A percentile compares a stretch with the other conserved stretches of the same genome.
Evolutionary conservation across 2,888 invertebrate species (phyloP).

Genomic region (Xanthostigma xanthostigma): DNA sequence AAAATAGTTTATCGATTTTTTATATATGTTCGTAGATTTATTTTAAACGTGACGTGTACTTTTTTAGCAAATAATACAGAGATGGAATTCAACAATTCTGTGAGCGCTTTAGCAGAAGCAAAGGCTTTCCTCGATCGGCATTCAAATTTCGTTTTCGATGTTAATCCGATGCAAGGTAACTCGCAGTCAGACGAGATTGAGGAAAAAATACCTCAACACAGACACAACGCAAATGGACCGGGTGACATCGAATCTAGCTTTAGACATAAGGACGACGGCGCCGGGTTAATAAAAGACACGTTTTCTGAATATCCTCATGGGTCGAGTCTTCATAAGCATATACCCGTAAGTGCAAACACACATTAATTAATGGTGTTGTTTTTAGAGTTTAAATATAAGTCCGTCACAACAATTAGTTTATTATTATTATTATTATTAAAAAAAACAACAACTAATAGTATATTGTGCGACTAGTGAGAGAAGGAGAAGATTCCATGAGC

Average conservation of each 20-base stretch:
- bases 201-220: background rate
- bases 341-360: background rate
- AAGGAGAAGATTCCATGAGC: too few species aligned
- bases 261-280: constrained; percentile 23
- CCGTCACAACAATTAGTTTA: too few species aligned
- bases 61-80: constrained; percentile 18
- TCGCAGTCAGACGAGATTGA: background rate
- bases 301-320: constrained; percentile 5
- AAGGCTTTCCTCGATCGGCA: constrained; percentile 22
- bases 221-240: constrained; percentile 15
- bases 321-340: constrained; percentile 1
- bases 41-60: background rate
- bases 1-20: too few species aligned
- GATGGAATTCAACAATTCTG: constrained; percentile 22
- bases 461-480: too few species aligned
- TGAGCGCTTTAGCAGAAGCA: constrained; percentile 21
- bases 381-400: too few species aligned
- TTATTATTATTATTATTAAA: too few species aligned
- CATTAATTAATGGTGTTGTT: too few species aligned
- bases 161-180: background rate
- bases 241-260: constrained; percentile 18
- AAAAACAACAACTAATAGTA: too few species aligned
- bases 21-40: background rate
- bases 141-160: constrained; percentile 16
- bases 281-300: constrained; percentile 16